Conservation (phyloP, 2,113 vertebrate genomes). For the Colistium nudipinnis region DNA sequence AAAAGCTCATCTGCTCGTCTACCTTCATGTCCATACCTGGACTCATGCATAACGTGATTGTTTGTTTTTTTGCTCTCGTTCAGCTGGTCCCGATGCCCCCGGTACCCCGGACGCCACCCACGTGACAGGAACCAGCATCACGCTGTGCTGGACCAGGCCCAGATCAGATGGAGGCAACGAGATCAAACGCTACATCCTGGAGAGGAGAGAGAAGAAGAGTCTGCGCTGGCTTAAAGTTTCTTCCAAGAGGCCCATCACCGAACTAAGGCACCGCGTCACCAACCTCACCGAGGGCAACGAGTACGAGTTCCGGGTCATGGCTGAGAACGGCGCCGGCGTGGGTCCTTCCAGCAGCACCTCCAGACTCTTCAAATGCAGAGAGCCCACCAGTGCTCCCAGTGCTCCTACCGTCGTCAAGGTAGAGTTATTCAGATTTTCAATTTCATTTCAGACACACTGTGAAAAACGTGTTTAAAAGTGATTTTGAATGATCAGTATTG, state of each 20-base stretch:
- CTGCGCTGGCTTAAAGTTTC: conserved; percentile 94
- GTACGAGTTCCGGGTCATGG: conserved; percentile 98
- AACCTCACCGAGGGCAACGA: conserved; percentile 94
- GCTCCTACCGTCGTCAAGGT: conserved; percentile 93
- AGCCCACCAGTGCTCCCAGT: conserved; percentile 92
- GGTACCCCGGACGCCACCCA: conserved; percentile 94
- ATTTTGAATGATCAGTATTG: neutral
- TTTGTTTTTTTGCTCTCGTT: neutral
- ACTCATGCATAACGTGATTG: too few relatives aligned
- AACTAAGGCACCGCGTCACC: conserved; percentile 91
- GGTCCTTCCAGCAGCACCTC: conserved; percentile 92
- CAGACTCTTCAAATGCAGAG: conserved; percentile 94
- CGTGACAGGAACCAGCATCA: conserved; percentile 93
- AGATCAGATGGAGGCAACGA: conserved; percentile 94
- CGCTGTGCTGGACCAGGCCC: conserved; percentile 92
- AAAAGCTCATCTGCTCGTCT: too few relatives aligned
- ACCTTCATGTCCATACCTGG: too few relatives aligned
- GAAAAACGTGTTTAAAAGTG: neutral
- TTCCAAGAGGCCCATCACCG: conserved; percentile 93
- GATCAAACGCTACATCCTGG: conserved; percentile 95
- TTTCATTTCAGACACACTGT: neutral
- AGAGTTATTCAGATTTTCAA: conserved; percentile 38
- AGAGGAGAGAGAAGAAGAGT: conserved; percentile 98
- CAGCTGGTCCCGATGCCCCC: conserved; percentile 94
- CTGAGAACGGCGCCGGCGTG: conserved; percentile 94